Evolutionary conservation across 2,888 invertebrate genomes (phyloP).

Genomic region (Coelopa pilipes): DNA sequence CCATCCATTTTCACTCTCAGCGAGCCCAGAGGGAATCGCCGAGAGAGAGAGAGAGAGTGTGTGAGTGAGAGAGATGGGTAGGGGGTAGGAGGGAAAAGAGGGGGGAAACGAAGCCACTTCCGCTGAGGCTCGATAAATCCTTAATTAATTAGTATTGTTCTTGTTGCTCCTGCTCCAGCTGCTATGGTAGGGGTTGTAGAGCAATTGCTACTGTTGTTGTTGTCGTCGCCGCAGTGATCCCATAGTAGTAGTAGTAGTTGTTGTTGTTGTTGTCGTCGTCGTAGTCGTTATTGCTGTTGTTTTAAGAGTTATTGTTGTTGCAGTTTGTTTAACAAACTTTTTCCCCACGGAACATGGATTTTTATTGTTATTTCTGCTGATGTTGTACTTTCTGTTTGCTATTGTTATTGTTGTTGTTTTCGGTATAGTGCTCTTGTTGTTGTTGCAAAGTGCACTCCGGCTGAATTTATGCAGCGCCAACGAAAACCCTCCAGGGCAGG

Average conservation of each 20-base stretch:
- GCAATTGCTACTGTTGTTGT: too few species aligned
- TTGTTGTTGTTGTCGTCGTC: not conserved
- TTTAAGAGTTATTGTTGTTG: slow-evolving; percentile 2
- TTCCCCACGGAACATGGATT: not conserved
- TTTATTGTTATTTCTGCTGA: slow-evolving; percentile 1
- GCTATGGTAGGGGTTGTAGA: not conserved
- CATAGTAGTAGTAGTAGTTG: too few species aligned
- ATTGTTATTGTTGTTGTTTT: not conserved
- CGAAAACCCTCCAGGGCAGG: not conserved
- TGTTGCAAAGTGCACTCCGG: not conserved
- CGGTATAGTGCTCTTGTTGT: not conserved
- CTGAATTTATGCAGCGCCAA: not conserved
- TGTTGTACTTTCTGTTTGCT: not conserved
- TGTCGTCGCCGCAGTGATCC: too few species aligned
- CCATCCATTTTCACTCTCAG: too few species aligned
- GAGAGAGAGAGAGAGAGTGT: too few species aligned
- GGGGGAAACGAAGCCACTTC: slow-evolving; percentile 5
- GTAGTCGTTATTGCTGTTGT: too few species aligned
- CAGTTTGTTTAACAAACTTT: slow-evolving; percentile 19
- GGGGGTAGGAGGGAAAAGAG: too few species aligned
- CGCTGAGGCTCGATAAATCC: slow-evolving; percentile 28
- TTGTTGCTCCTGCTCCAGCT: not conserved
- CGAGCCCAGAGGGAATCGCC: too few species aligned
- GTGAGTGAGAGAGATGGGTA: too few species aligned
- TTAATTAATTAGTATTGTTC: slow-evolving; percentile 29